These are phyloP conservation scores for Aurelia aurita complex sp. Pacific DNA, from an alignment of 30 jellyfish, hydroid and myxozoan species.

Conservation along the genomic window DNA sequence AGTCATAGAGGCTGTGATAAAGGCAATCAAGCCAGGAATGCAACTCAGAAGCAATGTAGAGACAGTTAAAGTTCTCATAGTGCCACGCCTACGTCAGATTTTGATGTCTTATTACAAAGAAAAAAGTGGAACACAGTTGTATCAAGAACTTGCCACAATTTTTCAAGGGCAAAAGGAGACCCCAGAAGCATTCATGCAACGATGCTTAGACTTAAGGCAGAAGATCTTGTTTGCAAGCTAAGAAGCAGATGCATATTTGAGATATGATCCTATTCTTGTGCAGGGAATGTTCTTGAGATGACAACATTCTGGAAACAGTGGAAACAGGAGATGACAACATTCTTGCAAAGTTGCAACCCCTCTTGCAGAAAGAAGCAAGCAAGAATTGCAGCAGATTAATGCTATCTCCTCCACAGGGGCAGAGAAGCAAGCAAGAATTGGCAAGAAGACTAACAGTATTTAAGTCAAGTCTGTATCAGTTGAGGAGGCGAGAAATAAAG, in stretches of 20 bases:
- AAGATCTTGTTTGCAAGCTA: not conserved
- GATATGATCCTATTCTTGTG: no score
- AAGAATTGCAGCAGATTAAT: conserved; percentile 16
- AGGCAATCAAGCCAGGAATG: conserved; percentile 25
- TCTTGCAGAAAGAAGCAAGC: conserved; percentile 9
- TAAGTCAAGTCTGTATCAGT: no score
- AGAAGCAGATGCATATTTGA: no score
- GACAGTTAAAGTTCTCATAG: conserved; percentile 26
- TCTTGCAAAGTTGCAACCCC: not conserved
- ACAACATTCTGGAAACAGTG: no score
- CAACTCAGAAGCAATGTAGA: conserved; percentile 27
- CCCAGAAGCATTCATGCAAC: conserved; percentile 18
- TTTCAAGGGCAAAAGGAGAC: conserved; percentile 31
- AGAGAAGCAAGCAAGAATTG: not conserved
- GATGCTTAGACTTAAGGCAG: conserved; percentile 13
- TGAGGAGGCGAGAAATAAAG: not conserved
- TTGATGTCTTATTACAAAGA: conserved; percentile 36
- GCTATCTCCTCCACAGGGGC: conserved; percentile 34
- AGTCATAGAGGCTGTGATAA: not conserved
- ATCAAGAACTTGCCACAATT: conserved; percentile 9
- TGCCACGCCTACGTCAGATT: conserved; percentile 22
- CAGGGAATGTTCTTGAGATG: no score
- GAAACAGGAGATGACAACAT: no score
- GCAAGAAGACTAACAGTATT: no score
- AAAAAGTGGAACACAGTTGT: not conserved